Evolutionary conservation across 2,113 vertebrate species (phyloP).

Genomic region (Marcusenius ussheri): DNA sequence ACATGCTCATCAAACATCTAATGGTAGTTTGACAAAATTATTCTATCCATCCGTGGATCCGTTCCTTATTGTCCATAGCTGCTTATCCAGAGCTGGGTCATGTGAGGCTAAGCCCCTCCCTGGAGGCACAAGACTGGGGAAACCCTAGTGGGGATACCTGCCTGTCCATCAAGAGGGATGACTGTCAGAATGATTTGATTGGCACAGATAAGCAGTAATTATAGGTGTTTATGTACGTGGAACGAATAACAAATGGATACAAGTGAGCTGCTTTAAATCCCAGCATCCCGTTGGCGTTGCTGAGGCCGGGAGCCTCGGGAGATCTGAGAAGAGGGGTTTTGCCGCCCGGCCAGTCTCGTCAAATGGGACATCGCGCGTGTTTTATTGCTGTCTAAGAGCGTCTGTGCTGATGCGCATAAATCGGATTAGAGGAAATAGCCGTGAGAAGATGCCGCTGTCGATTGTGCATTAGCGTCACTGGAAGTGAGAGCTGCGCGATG

Average conservation of each 20-base stretch:
- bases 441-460: slow-evolving; percentile 3
- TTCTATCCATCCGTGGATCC: not conserved
- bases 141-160: not conserved
- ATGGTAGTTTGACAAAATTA: slow-evolving; percentile 19
- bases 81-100: not conserved
- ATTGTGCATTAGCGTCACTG: not conserved
- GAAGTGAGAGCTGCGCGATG: not conserved
- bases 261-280: not conserved
- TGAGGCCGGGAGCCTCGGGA: not conserved
- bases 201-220: slow-evolving; percentile 1
- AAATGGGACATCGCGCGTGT: not conserved
- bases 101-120: not conserved
- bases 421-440: slow-evolving; percentile 2
- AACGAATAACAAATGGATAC: not conserved
- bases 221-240: not conserved
- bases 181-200: not conserved
- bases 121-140: not conserved
- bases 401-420: not conserved
- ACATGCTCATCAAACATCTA: slow-evolving; percentile 46
- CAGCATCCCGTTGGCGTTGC: not conserved
- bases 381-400: slow-evolving; percentile 9
- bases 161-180: not conserved
- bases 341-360: not conserved
- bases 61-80: not conserved
- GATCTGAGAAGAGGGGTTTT: not conserved